These are phyloP conservation scores for Oenanthe oenanthe DNA, from an alignment of 2,113 vertebrate species.

Conservation along the genomic window DNA sequence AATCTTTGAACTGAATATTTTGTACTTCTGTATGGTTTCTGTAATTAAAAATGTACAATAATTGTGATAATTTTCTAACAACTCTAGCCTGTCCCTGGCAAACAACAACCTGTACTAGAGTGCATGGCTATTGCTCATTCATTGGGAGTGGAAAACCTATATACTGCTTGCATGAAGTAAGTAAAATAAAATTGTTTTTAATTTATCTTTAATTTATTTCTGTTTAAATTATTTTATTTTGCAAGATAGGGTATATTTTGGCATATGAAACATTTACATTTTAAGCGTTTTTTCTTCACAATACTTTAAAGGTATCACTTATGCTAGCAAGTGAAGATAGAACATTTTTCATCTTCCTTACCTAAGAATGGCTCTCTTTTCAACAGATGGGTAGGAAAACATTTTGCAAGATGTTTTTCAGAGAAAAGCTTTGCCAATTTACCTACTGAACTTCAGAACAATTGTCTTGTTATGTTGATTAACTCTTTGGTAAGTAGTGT, in stretches of 20 bases:
- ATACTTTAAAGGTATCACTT: background rate
- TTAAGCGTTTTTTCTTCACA: constrained; percentile 1
- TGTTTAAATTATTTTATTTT: constrained; percentile 23
- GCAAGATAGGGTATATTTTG: background rate
- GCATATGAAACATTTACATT: background rate
- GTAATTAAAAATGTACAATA: background rate
- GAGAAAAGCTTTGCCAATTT: constrained; percentile 90
- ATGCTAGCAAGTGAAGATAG: background rate
- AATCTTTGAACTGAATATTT: background rate
- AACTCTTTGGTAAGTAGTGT: constrained; percentile 85
- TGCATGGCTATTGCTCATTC: constrained; percentile 90
- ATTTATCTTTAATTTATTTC: background rate
- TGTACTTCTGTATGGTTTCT: background rate
- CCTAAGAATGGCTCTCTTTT: constrained; percentile 43
- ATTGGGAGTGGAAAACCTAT: constrained; percentile 83
- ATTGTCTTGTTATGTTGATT: constrained; percentile 81
- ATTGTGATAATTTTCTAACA: constrained; percentile 39
- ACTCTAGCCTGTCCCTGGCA: constrained; percentile 84
- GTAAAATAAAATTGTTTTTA: background rate
- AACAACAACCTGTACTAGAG: constrained; percentile 84
- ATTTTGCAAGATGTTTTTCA: constrained; percentile 92
- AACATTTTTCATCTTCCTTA: constrained; percentile 11
- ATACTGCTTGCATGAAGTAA: constrained; percentile 87
- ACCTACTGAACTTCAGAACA: constrained; percentile 86
- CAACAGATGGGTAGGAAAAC: constrained; percentile 87